Evolutionary conservation across 2,113 vertebrate species (phyloP).

Genomic region (Tragelaphus strepsiceros): DNA sequence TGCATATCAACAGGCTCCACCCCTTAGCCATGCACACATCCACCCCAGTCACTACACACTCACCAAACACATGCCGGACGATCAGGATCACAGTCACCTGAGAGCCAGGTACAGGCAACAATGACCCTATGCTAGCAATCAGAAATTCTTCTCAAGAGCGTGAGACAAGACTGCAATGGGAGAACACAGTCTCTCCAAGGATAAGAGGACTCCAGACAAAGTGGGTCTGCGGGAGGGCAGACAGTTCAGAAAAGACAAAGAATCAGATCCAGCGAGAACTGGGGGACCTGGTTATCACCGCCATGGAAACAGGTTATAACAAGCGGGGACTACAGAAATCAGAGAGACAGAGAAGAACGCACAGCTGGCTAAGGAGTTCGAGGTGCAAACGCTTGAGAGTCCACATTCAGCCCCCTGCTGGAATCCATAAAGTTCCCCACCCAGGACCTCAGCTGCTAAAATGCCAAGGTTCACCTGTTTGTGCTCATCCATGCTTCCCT

Average conservation of each 20-base stretch:
- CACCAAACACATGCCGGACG: background rate
- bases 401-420: background rate
- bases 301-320: background rate
- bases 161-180: background rate
- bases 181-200: background rate
- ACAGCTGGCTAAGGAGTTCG: background rate
- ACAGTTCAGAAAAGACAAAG: background rate
- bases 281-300: background rate
- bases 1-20: background rate
- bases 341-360: background rate
- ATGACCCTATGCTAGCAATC: background rate
- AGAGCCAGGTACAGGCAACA: background rate
- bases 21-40: background rate
- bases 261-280: background rate
- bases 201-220: background rate
- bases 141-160: background rate
- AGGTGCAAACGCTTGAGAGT: background rate
- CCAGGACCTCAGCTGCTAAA: background rate
- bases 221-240: background rate
- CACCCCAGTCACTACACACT: background rate
- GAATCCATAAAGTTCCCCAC: background rate
- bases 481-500: background rate
- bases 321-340: background rate
- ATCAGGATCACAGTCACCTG: background rate
- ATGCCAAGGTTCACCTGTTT: background rate